Conservation (phyloP, 2,113 vertebrate genomes). For the Promerops cafer region DNA sequence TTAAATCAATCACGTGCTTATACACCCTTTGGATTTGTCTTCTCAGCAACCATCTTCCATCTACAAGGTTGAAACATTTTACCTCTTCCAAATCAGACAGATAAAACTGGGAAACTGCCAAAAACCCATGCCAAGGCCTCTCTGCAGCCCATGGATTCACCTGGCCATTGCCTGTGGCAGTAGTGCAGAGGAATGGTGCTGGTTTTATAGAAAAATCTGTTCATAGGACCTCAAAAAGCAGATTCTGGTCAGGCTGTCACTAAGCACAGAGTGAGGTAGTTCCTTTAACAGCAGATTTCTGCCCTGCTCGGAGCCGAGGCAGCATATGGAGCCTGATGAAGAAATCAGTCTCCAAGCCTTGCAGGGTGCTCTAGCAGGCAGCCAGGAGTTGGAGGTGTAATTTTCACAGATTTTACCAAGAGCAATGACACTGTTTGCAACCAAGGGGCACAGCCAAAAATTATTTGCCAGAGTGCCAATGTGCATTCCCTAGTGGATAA, state of each 20-base stretch:
- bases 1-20: neutral
- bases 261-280: neutral
- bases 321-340: conserved; percentile 31
- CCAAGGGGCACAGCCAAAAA: conserved; percentile 20
- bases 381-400: neutral
- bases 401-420: conserved; percentile 53
- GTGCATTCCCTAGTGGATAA: conserved; percentile 12
- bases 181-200: neutral
- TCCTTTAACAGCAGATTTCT: neutral
- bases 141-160: neutral
- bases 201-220: neutral
- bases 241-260: neutral
- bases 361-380: conserved; percentile 4
- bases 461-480: conserved; percentile 29
- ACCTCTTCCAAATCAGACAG: neutral
- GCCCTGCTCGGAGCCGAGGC: neutral
- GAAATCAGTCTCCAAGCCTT: neutral
- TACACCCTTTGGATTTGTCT: neutral
- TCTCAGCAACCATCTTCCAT: neutral
- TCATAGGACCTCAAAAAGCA: neutral
- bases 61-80: neutral
- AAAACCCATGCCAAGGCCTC: neutral
- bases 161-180: neutral
- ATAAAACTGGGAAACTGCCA: neutral
- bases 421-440: conserved; percentile 52